These are phyloP conservation scores for Megaleporinus macrocephalus DNA, from an alignment of 2,113 vertebrate genomes.

Conservation along the genomic window DNA sequence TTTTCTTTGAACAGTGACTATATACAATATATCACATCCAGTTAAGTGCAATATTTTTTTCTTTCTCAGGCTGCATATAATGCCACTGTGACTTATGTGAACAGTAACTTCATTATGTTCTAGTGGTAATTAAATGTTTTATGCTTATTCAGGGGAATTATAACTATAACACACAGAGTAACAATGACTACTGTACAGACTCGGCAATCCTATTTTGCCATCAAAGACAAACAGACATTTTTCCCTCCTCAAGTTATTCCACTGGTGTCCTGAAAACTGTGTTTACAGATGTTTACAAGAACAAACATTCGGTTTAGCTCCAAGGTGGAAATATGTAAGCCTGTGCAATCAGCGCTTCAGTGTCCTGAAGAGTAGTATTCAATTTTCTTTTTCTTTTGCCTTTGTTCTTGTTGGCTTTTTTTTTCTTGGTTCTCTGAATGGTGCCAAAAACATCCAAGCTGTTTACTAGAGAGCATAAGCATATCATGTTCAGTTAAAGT, in stretches of 20 bases:
- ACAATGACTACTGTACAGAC: not conserved
- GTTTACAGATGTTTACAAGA: constrained; percentile 13
- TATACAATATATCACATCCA: too few species aligned
- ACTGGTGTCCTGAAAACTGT: not conserved
- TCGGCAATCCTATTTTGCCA: not conserved
- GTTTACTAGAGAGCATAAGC: not conserved
- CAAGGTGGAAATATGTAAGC: not conserved
- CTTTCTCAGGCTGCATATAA: not conserved
- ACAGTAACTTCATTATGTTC: not conserved
- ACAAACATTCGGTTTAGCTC: constrained; percentile 5
- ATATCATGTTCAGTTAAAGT: not conserved
- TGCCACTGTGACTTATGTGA: not conserved
- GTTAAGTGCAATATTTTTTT: not conserved
- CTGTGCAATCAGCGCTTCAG: not conserved
- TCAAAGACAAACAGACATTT: not conserved
- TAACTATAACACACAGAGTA: not conserved
- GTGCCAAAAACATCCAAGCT: not conserved
- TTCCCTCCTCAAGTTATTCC: not conserved
- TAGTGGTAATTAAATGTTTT: not conserved
- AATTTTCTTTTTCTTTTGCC: not conserved
- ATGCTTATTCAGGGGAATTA: not conserved
- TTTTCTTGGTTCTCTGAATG: not conserved
- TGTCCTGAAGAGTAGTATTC: not conserved
- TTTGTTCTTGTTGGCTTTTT: not conserved
- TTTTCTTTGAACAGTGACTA: too few species aligned